These are phyloP conservation scores for Empidonax alnorum DNA, from an alignment of 2,113 vertebrate genomes.

Conservation along the genomic window DNA sequence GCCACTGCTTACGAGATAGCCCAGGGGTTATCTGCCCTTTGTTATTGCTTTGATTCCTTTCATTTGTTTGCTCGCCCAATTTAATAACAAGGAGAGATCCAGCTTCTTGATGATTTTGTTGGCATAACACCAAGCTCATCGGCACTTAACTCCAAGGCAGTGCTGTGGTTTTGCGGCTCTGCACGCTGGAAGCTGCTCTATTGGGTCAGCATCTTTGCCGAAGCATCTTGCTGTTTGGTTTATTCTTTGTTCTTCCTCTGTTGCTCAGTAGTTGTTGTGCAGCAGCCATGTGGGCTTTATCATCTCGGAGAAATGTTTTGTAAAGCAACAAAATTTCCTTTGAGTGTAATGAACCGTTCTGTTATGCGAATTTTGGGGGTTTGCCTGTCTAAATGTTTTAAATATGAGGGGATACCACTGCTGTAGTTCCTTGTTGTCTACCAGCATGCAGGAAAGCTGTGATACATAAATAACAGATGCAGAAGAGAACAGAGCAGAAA, in stretches of 20 bases:
- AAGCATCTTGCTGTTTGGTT: slow-evolving; percentile 30
- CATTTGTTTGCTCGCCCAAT: slow-evolving; percentile 65
- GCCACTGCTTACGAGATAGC: slow-evolving; percentile 62
- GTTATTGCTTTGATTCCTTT: slow-evolving; percentile 67
- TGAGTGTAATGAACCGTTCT: slow-evolving; percentile 48
- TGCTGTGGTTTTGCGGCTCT: slow-evolving; percentile 36
- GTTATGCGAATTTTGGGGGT: slow-evolving; percentile 22
- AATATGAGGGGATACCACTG: slow-evolving; percentile 32
- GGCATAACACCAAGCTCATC: slow-evolving; percentile 52
- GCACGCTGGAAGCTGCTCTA: neutral
- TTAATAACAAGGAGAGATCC: slow-evolving; percentile 64
- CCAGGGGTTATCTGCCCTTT: slow-evolving; percentile 62
- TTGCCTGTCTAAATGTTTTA: slow-evolving; percentile 59
- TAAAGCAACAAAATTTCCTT: slow-evolving; percentile 52
- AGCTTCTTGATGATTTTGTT: slow-evolving; percentile 62
- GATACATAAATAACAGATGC: slow-evolving; percentile 66
- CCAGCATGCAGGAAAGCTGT: slow-evolving; percentile 41
- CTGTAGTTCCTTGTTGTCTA: slow-evolving; percentile 32
- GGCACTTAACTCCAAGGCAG: neutral
- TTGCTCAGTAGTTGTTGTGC: slow-evolving; percentile 40
- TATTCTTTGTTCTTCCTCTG: slow-evolving; percentile 44
- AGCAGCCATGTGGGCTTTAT: slow-evolving; percentile 39
- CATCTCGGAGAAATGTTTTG: slow-evolving; percentile 21
- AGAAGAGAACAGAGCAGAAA: slow-evolving; percentile 66
- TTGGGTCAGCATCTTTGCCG: slow-evolving; percentile 47